Evolutionary conservation across 2,113 vertebrate genomes (phyloP), one percentile per base, ranked within the genome.

Genomic region (Zosterops hypoxanthus): DNA sequence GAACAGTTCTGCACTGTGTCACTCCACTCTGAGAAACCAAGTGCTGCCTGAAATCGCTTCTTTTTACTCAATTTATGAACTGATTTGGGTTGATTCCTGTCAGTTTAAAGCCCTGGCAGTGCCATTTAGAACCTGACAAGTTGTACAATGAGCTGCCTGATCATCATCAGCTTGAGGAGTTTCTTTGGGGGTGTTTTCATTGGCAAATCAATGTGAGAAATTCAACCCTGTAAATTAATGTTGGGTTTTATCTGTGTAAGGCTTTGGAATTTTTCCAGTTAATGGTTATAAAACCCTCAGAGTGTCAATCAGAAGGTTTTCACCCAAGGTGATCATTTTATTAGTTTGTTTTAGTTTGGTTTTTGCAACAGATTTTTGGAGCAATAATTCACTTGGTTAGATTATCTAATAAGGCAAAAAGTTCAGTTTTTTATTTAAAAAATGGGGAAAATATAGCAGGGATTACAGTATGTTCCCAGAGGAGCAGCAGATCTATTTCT

Each of bases 371-470:
- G 17, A 36, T 44, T 41, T 59, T 88, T 5, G 2, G 53, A 46
- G 16, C 25, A 59, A 44, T 47, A 33, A 2, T 60, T 73, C 7
- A 47, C 8, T 64, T 47, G 24, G 6, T 55, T 60, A 56, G 28
- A 41, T 31, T 63, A 33, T 47, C 23, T 55, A 39, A n/a, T 9
- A n/a, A 68, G 24, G 13, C 14, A 34, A 42, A 80, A 80, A 60
- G 6, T 46, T 56, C 8, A 41, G 5, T 5, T 41, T 80, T 50
- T 46, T 81, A 46, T 47, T 84, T 63, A 14, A 65, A 80, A 60
- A 60, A 16, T 18, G 7, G 18, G 9, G 6, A 0, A 7, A 82
- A 44, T 8, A 4, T 24, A 50, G 18, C 36, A 42, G 21, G 25
- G 31, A 33, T 44, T 77, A 56, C 8, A 36, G 17, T 24, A 8